Base-by-base conservation (phyloP, 2,797 vertebrate species). In the Bradypodion pumilum region DNA sequence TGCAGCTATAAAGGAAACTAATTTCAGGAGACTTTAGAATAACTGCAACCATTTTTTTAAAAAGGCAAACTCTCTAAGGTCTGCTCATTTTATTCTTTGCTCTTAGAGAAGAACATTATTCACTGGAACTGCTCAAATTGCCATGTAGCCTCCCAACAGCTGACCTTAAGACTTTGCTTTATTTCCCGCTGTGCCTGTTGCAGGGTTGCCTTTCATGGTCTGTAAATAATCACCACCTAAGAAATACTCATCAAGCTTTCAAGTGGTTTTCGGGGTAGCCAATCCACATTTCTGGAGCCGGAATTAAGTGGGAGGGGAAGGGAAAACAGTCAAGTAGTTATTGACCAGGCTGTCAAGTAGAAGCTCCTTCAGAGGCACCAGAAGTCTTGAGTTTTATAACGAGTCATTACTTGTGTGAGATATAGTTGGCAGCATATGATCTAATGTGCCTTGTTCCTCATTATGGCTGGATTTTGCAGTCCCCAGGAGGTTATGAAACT, bases 401-500 rank as follows among this genome's bases (percentile, higher is more conserved):
- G 62, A 13, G 44, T 75, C 19, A 10, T 62, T 52, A 40, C 60
- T 69, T 66, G 44, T 46, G 35, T 80, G 35, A n/a, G 70, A 74
- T 32, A n/a, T 32, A 74, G n/a, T 85, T 79, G 42, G n/a, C 56
- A 70, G 65, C 3, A 27, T 12, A 68, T 32, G 25, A 13, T 35
- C 44, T 49, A 49, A 70, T 49, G 65, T 59, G 15, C 13, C 76
- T 52, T 88, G 91, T 96, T 96, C 94, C 95, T 92, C 89, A 87
- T 94, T 90, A 66, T 7, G 83, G 62, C 1, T 74, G 44, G 73
- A 59, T 74, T 66, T 90, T 78, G 82, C 87, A 85, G 89, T 82
- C 89, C 86, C 81, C 75, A 86, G 69, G 75, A 87, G 87, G 78
- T 95, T 96, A 89, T 76, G 94, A 96, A 95, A 96, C 60, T 80